Conservation (phyloP, 2,888 invertebrate genomes). For the Euphydryas editha region DNA sequence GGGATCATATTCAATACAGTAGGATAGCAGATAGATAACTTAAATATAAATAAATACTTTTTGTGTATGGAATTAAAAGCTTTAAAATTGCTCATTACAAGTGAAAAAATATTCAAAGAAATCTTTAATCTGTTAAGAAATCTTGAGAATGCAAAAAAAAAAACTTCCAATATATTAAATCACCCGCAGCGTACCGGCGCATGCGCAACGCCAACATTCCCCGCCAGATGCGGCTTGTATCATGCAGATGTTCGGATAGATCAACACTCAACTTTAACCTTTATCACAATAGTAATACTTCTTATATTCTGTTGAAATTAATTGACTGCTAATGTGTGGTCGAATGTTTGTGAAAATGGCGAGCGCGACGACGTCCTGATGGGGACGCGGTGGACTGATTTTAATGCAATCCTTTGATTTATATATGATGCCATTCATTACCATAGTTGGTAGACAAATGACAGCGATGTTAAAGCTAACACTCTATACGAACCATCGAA, state of each 20-base stretch:
- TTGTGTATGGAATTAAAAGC: too few relatives aligned
- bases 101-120: neutral
- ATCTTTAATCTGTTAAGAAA: neutral
- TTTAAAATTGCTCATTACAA: neutral
- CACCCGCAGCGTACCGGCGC: constrained; percentile 35
- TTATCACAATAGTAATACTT: neutral
- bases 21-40: too few relatives aligned
- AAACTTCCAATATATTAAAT: constrained; percentile 11
- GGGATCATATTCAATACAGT: too few relatives aligned
- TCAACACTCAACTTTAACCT: neutral
- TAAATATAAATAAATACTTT: too few relatives aligned
- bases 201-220: constrained; percentile 27
- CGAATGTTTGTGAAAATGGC: constrained; percentile 5
- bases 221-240: constrained; percentile 61
- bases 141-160: neutral
- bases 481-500: too few relatives aligned
- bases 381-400: neutral
- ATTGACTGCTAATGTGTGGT: neutral
- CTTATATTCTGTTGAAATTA: neutral
- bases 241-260: constrained; percentile 26
- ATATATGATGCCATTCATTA: neutral
- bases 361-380: constrained; percentile 1
- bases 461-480: too few relatives aligned
- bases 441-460: too few relatives aligned
- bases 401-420: neutral